phyloP scores from a whole-genome alignment of 2,797 vertebrate species.

The Philypnodon macrostomus region DNA sequence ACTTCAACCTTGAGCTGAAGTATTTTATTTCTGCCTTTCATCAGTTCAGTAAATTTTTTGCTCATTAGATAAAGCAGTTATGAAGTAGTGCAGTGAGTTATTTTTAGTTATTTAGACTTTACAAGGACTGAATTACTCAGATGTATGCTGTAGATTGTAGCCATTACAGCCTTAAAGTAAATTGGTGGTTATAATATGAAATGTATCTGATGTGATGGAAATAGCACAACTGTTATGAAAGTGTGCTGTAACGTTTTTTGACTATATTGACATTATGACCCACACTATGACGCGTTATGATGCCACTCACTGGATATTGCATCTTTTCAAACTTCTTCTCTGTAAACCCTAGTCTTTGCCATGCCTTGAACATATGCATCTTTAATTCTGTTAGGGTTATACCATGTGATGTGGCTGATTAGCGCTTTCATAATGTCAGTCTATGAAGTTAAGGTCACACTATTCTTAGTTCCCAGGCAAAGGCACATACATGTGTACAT shows the following conservation, averaged over 20 bases:
- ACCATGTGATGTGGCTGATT: too few relatives aligned
- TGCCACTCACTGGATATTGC: too few relatives aligned
- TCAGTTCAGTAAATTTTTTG: conserved; percentile 7
- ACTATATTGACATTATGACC: too few relatives aligned
- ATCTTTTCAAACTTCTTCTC: too few relatives aligned
- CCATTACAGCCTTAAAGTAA: neutral
- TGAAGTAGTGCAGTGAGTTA: neutral
- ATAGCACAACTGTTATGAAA: too few relatives aligned
- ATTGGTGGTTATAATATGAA: neutral
- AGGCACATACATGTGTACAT: conserved; percentile 24
- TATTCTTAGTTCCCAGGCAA: conserved; percentile 18
- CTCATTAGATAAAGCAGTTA: neutral
- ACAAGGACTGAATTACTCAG: neutral
- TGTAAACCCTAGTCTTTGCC: too few relatives aligned
- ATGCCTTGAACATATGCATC: too few relatives aligned
- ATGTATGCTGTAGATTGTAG: neutral
- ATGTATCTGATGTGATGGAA: neutral
- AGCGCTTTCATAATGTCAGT: neutral
- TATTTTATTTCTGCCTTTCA: neutral
- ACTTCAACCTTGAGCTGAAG: conserved; percentile 6
- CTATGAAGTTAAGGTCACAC: conserved; percentile 1
- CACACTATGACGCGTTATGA: too few relatives aligned
- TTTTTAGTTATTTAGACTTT: neutral
- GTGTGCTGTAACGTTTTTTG: too few relatives aligned
- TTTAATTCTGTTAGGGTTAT: neutral